phyloP scores from a whole-genome alignment of 1,140 invertebrate genomes.

The Scaptomyza pallida region DNA sequence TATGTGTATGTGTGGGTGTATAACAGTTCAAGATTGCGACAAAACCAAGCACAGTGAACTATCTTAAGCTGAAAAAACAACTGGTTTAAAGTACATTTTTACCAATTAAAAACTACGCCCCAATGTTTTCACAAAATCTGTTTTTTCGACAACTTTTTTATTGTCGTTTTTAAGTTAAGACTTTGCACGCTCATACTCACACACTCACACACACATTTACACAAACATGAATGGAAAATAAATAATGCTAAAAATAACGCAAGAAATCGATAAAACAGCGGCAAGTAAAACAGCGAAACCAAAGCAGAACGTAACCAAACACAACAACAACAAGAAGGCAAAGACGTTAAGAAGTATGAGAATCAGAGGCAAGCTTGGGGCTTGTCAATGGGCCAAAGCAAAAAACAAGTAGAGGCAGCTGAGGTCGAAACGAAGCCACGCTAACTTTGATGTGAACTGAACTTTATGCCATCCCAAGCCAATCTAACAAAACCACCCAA shows the following conservation, averaged over 20 bases:
- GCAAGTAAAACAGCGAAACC: constrained; percentile 56
- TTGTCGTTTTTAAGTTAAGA: neutral
- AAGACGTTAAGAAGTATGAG: neutral
- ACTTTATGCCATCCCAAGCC: constrained; percentile 14
- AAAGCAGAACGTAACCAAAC: constrained; percentile 48
- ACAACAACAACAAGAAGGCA: constrained; percentile 27
- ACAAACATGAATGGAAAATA: constrained; percentile 55
- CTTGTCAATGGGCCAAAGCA: constrained; percentile 16
- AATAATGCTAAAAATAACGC: constrained; percentile 75
- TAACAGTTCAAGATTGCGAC: constrained; percentile 26
- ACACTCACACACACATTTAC: too few relatives aligned
- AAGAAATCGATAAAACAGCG: constrained; percentile 76
- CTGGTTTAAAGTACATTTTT: too few relatives aligned
- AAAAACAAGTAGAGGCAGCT: neutral
- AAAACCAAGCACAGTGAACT: constrained; percentile 22
- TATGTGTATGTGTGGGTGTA: neutral
- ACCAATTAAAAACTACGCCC: too few relatives aligned
- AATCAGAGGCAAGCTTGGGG: constrained; percentile 33
- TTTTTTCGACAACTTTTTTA: neutral
- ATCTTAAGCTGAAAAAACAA: neutral
- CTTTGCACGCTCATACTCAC: constrained; percentile 3
- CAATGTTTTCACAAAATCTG: too few relatives aligned
- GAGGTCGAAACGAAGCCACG: constrained; percentile 40
- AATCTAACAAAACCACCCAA: constrained; percentile 19
- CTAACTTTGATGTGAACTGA: constrained; percentile 55